These are phyloP conservation scores for Pseudococcus jackbeardsleyi DNA, from an alignment of 2,888 invertebrate species.

Conservation along the genomic window DNA sequence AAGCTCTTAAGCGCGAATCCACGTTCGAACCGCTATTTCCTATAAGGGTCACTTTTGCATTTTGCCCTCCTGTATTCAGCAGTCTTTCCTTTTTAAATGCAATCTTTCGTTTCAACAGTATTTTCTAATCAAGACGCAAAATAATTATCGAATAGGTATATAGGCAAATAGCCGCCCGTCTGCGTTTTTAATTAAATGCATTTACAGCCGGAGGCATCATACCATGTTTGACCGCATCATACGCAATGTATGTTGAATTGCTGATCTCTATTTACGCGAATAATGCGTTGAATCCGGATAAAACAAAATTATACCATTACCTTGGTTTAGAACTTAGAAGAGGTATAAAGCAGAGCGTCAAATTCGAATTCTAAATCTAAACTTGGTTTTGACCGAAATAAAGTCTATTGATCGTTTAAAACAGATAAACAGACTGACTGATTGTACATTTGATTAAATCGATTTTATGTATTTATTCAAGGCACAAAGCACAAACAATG, in stretches of 20 bases:
- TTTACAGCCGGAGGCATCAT: neutral
- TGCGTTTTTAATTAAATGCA: slow-evolving; percentile 4
- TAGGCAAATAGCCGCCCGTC: neutral
- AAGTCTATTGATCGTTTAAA: neutral
- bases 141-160: slow-evolving; percentile 8
- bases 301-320: neutral
- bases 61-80: no score
- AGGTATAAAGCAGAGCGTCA: neutral
- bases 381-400: neutral
- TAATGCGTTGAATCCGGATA: neutral
- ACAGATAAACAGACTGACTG: neutral
- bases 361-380: neutral
- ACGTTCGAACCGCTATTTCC: neutral
- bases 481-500: no score
- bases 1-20: no score
- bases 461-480: no score
- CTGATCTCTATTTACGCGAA: neutral
- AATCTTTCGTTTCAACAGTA: neutral
- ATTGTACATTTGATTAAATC: no score
- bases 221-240: neutral
- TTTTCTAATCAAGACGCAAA: neutral
- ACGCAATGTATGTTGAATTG: neutral
- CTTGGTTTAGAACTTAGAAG: no score
- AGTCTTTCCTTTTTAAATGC: neutral
- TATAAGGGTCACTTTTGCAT: no score